phyloP scores from a whole-genome alignment of 2,888 invertebrate genomes.

The Cancer borealis region DNA sequence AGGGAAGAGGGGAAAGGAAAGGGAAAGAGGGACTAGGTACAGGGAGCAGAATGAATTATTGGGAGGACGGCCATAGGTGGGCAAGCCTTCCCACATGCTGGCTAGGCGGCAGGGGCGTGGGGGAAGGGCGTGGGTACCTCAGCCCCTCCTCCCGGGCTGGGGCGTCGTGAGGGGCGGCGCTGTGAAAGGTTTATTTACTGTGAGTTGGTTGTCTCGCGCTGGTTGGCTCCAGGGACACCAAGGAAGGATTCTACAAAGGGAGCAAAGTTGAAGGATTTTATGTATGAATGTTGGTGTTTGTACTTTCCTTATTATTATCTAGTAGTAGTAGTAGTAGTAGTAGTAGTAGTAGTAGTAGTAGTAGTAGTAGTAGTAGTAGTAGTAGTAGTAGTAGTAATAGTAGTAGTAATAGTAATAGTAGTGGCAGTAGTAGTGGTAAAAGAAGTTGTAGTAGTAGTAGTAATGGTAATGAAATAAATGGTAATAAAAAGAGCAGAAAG shows the following conservation, averaged over 20 bases:
- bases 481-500: background rate
- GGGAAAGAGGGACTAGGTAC: background rate
- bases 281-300: background rate
- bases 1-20: background rate
- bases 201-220: background rate
- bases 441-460: too few relatives aligned
- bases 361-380: background rate
- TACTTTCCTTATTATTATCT: background rate
- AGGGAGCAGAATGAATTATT: background rate
- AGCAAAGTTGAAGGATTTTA: background rate
- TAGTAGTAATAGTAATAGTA: conserved; percentile 16
- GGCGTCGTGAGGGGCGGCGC: background rate
- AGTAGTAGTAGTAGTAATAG: conserved; percentile 24
- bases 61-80: background rate
- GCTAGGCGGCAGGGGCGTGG: background rate
- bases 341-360: background rate
- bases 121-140: background rate
- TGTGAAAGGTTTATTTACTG: conserved; percentile 21
- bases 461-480: too few relatives aligned
- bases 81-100: background rate
- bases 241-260: background rate
- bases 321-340: background rate
- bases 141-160: background rate
- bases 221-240: background rate
- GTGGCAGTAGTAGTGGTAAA: background rate